Percentiles rank a stretch among this genome's conserved stretches.
Conservation (phyloP, 2,113 vertebrate genomes). For the Pangasianodon gigas region DNA sequence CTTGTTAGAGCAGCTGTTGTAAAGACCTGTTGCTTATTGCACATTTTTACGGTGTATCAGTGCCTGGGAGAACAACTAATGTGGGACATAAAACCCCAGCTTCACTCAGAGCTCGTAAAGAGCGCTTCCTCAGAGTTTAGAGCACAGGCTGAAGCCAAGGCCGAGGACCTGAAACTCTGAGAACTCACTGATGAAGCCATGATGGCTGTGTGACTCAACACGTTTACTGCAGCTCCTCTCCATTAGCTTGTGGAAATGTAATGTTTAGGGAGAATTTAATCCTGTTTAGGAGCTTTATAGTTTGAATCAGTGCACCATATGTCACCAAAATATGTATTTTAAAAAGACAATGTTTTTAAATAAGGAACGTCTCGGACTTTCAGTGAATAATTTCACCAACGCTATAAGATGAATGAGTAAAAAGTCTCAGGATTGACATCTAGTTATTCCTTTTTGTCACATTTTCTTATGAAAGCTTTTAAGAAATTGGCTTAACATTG, state of each 20-base stretch:
- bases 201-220: background rate
- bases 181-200: background rate
- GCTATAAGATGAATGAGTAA: background rate
- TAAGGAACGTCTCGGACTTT: background rate
- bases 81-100: background rate
- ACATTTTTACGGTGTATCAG: background rate
- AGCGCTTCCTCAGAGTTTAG: background rate
- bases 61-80: background rate
- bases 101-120: background rate
- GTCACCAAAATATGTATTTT: background rate
- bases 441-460: background rate
- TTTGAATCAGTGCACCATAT: background rate
- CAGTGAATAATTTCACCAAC: background rate
- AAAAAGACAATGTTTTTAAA: no score
- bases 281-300: background rate
- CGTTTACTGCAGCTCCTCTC: background rate
- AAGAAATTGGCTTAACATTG: background rate
- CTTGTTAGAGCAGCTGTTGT: background rate
- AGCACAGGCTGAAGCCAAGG: background rate
- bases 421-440: background rate
- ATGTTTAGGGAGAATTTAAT: background rate
- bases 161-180: background rate
- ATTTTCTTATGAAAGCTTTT: background rate
- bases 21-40: conserved; percentile 20
- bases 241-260: background rate